phyloP scores from a whole-genome alignment of 2,797 vertebrate genomes.

The Onychomys torridus region DNA sequence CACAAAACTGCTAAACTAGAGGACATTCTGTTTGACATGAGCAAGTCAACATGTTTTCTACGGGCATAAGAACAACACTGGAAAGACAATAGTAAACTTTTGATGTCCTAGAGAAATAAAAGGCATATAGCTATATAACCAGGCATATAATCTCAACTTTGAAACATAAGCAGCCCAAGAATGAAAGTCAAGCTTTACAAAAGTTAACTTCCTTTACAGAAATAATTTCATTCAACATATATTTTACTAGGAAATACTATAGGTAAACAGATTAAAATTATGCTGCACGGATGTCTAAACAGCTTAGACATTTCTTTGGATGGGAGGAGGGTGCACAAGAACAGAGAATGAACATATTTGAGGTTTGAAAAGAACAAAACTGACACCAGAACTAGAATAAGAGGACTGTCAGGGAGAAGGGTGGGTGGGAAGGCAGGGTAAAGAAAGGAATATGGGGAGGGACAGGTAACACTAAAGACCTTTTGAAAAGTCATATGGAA shows the following conservation, averaged over 20 bases:
- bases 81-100: not conserved
- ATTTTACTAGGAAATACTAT: not conserved
- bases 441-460: not conserved
- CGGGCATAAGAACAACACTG: not conserved
- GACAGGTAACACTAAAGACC: not conserved
- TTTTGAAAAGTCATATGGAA: not conserved
- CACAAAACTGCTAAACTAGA: constrained; percentile 10
- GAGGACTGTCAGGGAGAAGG: not conserved
- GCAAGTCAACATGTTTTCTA: not conserved
- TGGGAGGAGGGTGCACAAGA: not conserved
- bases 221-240: constrained; percentile 1
- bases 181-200: constrained; percentile 16
- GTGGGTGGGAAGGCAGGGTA: not conserved
- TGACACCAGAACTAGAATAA: not conserved
- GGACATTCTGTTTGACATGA: not conserved
- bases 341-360: not conserved
- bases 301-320: not conserved
- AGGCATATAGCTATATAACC: not conserved
- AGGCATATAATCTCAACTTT: constrained; percentile 1
- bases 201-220: constrained; percentile 14
- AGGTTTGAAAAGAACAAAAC: constrained; percentile 63
- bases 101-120: not conserved
- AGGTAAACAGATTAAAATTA: not conserved
- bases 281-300: not conserved
- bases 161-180: constrained; percentile 15